Evolutionary conservation across 2,888 invertebrate species (phyloP).

Genomic region (Acanthosoma haemorrhoidale): DNA sequence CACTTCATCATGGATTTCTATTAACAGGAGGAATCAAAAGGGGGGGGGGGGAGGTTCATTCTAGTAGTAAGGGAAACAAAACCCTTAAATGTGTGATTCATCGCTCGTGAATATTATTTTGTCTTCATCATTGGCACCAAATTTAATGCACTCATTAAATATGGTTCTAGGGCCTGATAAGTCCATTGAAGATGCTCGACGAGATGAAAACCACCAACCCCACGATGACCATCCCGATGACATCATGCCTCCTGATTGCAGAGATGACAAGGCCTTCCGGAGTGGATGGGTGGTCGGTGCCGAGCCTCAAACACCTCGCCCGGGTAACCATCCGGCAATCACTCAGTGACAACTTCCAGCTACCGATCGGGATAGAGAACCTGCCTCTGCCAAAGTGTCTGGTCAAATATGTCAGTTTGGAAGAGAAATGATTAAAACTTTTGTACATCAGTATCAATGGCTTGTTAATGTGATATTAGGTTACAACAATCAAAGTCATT

Average conservation of each 20-base stretch:
- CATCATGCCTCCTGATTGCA: background rate
- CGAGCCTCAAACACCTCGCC: conserved; percentile 70
- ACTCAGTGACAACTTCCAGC: conserved; percentile 62
- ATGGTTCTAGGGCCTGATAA: background rate
- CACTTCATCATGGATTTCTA: too few species aligned
- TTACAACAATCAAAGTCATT: too few species aligned
- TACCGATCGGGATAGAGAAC: conserved; percentile 65
- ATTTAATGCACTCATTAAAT: too few species aligned
- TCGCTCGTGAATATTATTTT: too few species aligned
- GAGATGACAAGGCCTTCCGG: conserved; percentile 7
- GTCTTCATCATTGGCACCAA: too few species aligned
- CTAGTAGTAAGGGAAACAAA: too few species aligned
- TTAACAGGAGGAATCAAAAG: too few species aligned
- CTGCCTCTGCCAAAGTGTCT: conserved; percentile 28
- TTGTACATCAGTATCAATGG: too few species aligned
- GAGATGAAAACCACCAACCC: background rate
- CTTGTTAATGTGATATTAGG: too few species aligned
- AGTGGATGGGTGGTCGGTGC: conserved; percentile 53
- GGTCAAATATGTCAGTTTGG: conserved; percentile 29
- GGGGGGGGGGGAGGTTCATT: too few species aligned
- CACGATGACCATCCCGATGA: background rate
- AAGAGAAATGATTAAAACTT: conserved; percentile 31
- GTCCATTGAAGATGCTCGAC: background rate
- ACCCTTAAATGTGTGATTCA: too few species aligned
- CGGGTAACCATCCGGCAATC: conserved; percentile 62